Conservation (phyloP, 1,140 invertebrate species). For the Plodia interpunctella region DNA sequence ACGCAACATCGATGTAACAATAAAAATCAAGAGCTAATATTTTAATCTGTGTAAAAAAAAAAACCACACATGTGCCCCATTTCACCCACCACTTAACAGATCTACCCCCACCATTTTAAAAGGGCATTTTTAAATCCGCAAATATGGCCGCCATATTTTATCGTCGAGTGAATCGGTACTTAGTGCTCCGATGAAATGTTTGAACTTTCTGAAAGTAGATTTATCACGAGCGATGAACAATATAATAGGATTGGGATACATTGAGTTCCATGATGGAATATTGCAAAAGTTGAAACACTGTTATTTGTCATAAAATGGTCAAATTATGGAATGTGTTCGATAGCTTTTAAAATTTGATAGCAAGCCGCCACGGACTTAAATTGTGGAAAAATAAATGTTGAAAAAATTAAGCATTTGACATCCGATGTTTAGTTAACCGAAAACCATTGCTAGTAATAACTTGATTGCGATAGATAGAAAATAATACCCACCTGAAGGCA, state of each 20-base stretch:
- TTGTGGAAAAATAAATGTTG: no score
- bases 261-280: slow-evolving; percentile 11
- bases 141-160: slow-evolving; percentile 55
- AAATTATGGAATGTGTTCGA: no score
- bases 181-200: slow-evolving; percentile 48
- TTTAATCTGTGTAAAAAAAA: slow-evolving; percentile 36
- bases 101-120: slow-evolving; percentile 36
- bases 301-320: no score
- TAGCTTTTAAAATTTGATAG: no score
- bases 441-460: no score
- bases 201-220: slow-evolving; percentile 55
- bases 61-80: slow-evolving; percentile 44
- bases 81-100: slow-evolving; percentile 42
- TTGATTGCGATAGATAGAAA: no score
- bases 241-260: slow-evolving; percentile 24
- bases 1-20: slow-evolving; percentile 10
- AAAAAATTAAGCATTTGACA: no score
- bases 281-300: no score
- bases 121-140: slow-evolving; percentile 48
- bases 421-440: no score
- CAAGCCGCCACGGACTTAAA: no score
- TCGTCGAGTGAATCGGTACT: slow-evolving; percentile 45
- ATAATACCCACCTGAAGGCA: no score
- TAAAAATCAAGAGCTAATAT: slow-evolving; percentile 21
- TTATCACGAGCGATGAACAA: slow-evolving; percentile 43